Evolutionary conservation across 2,797 vertebrate genomes (phyloP).

Genomic region (Lepidocolaptes lacrymiger): DNA sequence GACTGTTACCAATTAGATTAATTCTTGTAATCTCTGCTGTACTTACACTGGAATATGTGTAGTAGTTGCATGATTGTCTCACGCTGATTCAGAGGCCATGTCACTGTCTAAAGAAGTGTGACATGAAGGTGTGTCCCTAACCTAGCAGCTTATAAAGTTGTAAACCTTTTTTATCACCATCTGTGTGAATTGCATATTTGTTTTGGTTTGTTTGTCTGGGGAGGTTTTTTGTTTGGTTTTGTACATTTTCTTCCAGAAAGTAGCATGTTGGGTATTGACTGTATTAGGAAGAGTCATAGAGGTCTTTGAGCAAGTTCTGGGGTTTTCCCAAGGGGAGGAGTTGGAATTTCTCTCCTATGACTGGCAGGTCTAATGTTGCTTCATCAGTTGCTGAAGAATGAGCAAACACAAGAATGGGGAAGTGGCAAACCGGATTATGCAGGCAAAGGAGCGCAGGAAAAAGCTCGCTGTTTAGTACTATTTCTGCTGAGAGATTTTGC

Average conservation of each 20-base stretch:
- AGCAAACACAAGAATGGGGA: not conserved
- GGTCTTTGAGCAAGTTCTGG: not conserved
- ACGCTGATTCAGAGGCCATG: rapidly evolving
- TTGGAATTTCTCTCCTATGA: not conserved
- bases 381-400: not conserved
- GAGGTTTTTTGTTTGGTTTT: not conserved
- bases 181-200: not conserved
- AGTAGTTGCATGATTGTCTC: not conserved
- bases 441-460: not conserved
- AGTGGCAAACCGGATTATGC: not conserved
- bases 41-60: not conserved
- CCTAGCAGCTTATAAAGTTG: not conserved
- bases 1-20: not conserved
- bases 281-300: not conserved
- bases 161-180: not conserved
- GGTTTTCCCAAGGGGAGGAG: not conserved
- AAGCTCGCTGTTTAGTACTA: not conserved
- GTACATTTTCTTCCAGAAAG: not conserved
- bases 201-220: not conserved
- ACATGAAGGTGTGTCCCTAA: not conserved
- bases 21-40: not conserved
- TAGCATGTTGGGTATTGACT: not conserved
- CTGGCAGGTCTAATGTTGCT: not conserved
- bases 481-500: not conserved
- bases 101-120: not conserved